phyloP scores from a whole-genome alignment of 2,888 invertebrate genomes.

The Himalopsyche kuldschensis region DNA sequence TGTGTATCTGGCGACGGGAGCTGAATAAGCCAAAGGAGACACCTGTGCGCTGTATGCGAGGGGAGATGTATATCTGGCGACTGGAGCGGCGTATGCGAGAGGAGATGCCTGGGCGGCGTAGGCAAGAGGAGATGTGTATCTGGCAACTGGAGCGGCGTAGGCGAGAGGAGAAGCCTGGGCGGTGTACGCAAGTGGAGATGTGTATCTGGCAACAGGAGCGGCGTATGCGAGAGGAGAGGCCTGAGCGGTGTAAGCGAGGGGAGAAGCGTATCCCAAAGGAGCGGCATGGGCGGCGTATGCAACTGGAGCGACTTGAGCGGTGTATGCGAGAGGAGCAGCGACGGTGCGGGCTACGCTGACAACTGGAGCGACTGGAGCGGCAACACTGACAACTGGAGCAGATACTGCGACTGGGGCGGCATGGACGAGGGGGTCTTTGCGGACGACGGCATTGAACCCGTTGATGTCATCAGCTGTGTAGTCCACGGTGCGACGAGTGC shows the following conservation, averaged over 20 bases:
- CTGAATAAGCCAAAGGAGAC: constrained; percentile 31
- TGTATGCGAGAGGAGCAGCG: constrained; percentile 40
- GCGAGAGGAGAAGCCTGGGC: background rate
- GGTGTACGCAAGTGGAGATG: constrained; percentile 37
- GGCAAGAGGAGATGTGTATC: constrained; percentile 41
- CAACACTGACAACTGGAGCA: background rate
- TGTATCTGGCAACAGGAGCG: constrained; percentile 15
- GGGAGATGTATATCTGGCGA: constrained; percentile 40
- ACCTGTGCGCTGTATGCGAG: constrained; percentile 41
- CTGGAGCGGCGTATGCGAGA: constrained; percentile 40
- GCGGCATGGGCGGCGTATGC: constrained; percentile 40
- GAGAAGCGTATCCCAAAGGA: constrained; percentile 7
- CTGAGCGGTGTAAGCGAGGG: constrained; percentile 31
- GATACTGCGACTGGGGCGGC: constrained; percentile 31
- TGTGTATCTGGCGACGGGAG: background rate
- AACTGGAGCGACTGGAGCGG: constrained; percentile 6
- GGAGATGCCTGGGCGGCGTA: constrained; percentile 46
- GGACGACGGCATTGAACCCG: constrained; percentile 48
- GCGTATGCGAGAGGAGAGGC: constrained; percentile 30
- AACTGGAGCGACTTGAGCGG: constrained; percentile 40
- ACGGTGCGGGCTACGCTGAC: constrained; percentile 40
- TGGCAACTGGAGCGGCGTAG: constrained; percentile 34
- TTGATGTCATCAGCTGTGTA: constrained; percentile 56
- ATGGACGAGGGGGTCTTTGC: constrained; percentile 43
- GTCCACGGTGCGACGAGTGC: constrained; percentile 59